A percentile compares a stretch with the other conserved stretches of the same genome.
Conservation (phyloP, 1,140 invertebrate species). For the Papilio helenus region DNA sequence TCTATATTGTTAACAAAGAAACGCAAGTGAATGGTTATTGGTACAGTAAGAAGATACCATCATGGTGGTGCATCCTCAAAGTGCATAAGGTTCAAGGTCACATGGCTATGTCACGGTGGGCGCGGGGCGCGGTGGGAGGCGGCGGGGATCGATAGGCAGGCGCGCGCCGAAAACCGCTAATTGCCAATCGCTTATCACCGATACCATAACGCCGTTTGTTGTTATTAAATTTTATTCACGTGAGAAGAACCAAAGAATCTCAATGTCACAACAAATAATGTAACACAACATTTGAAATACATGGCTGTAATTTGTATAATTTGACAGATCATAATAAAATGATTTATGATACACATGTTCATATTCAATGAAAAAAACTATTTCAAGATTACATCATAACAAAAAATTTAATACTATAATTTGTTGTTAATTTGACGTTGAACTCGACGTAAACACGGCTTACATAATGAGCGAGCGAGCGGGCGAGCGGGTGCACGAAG, state of each 20-base stretch:
- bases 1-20: background rate
- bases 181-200: conserved; percentile 13
- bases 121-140: conserved; percentile 15
- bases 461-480: conserved; percentile 9
- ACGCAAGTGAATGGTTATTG: background rate
- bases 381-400: background rate
- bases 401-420: conserved; percentile 13
- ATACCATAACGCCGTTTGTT: background rate
- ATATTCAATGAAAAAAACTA: background rate
- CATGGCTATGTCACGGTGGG: conserved; percentile 23
- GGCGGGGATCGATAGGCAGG: conserved; percentile 34
- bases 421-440: background rate
- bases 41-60: background rate
- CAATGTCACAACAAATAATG: background rate
- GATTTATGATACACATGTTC: background rate
- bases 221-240: background rate
- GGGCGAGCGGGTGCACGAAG: background rate
- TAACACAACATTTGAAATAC: background rate
- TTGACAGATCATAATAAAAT: background rate
- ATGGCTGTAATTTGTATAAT: background rate
- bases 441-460: background rate
- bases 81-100: conserved; percentile 48
- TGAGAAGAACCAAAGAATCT: background rate
- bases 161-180: conserved; percentile 25
- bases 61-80: conserved; percentile 9